A percentile compares a stretch with the other conserved stretches of the same genome.
These are phyloP conservation scores for Aphidius gifuensis DNA, from an alignment of 1,140 invertebrate genomes.

Conservation along the genomic window DNA sequence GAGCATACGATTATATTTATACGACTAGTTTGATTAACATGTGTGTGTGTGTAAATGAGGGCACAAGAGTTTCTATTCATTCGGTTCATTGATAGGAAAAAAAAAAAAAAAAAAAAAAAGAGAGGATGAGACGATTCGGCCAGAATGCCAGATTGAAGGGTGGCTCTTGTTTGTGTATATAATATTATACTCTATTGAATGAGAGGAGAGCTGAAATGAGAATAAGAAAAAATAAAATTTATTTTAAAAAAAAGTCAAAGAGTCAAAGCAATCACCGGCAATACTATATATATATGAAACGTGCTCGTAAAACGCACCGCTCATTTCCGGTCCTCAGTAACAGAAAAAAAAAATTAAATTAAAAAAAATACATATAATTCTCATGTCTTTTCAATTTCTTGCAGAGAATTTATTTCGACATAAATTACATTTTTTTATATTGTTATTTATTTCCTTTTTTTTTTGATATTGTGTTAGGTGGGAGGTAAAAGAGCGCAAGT, in stretches of 20 bases:
- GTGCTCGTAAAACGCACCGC: constrained; percentile 41
- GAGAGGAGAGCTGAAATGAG: constrained; percentile 20
- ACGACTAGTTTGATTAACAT: constrained; percentile 3
- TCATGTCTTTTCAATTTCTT: constrained; percentile 10
- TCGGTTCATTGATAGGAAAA: constrained; percentile 5
- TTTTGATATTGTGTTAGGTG: no score
- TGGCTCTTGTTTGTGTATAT: not conserved
- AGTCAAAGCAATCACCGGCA: constrained; percentile 22
- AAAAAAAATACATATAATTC: not conserved
- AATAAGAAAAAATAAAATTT: constrained; percentile 19
- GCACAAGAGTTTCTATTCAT: constrained; percentile 10
- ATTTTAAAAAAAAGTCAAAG: constrained; percentile 21
- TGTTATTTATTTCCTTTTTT: no score
- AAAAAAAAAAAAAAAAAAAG: no score
- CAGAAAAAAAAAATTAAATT: not conserved
- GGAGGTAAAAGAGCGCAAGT: no score
- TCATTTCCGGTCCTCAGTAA: constrained; percentile 38
- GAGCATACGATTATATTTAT: no score
- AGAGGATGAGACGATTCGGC: not conserved
- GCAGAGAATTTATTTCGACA: not conserved
- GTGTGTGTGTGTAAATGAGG: not conserved
- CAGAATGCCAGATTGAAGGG: not conserved
- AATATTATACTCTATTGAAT: no score
- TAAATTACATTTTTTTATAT: not conserved
- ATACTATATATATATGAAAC: constrained; percentile 18